These are phyloP conservation scores for Rhagium mordax DNA, from an alignment of 2,888 invertebrate species.

Conservation along the genomic window DNA sequence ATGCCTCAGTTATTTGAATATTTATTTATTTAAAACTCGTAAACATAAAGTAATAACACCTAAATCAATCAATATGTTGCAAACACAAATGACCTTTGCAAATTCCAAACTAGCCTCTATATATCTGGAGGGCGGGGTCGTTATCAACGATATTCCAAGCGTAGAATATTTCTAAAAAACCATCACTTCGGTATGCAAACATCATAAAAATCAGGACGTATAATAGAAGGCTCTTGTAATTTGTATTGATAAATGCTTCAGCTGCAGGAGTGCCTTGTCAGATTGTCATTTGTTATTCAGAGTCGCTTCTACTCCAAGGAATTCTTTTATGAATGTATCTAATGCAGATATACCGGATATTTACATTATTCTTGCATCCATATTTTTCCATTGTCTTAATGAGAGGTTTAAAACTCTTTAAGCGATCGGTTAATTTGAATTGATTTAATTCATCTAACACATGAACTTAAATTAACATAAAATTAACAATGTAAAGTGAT, in stretches of 20 bases:
- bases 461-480: not conserved
- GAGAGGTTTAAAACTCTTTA: not conserved
- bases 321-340: slow-evolving; percentile 8
- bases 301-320: slow-evolving; percentile 21
- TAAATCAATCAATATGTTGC: slow-evolving; percentile 51
- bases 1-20: slow-evolving; percentile 17
- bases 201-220: slow-evolving; percentile 35
- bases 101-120: slow-evolving; percentile 60
- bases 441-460: not conserved
- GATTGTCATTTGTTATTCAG: slow-evolving; percentile 41
- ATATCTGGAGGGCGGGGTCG: slow-evolving; percentile 57
- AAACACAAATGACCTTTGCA: slow-evolving; percentile 57
- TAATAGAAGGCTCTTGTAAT: slow-evolving; percentile 39
- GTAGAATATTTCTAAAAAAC: slow-evolving; percentile 38
- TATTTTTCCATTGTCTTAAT: not conserved
- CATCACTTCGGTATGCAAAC: slow-evolving; percentile 36
- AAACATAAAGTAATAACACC: slow-evolving; percentile 32
- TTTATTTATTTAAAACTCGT: slow-evolving; percentile 18
- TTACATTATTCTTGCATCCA: not conserved
- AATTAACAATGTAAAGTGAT: not conserved
- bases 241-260: slow-evolving; percentile 40
- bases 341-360: slow-evolving; percentile 9
- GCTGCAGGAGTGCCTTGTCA: slow-evolving; percentile 39
- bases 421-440: not conserved
- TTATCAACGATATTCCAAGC: slow-evolving; percentile 53